phyloP scores from a whole-genome alignment of 2,113 vertebrate genomes.

The Falco punctatus region DNA sequence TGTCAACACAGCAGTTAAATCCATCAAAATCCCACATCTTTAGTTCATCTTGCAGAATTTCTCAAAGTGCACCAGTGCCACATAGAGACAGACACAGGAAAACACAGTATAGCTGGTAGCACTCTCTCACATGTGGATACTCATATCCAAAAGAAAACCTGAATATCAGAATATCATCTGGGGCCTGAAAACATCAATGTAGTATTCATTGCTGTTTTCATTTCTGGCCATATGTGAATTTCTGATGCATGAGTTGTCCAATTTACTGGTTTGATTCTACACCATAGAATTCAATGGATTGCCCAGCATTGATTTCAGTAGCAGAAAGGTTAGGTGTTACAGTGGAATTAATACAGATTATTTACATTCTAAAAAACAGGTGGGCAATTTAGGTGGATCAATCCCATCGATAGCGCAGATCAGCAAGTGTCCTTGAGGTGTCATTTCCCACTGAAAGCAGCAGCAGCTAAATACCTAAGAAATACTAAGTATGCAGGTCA shows the following conservation, averaged over 20 bases:
- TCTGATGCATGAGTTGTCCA: not conserved
- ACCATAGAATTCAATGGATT: not conserved
- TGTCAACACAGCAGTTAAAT: not conserved
- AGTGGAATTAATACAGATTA: not conserved
- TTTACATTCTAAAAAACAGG: not conserved
- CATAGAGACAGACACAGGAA: constrained; percentile 54
- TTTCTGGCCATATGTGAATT: not conserved
- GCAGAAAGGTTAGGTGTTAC: not conserved
- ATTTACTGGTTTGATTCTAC: not conserved
- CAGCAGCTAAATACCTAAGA: not conserved
- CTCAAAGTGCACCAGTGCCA: constrained; percentile 64
- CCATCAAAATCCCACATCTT: not conserved
- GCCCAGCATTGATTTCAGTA: not conserved
- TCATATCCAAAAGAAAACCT: not conserved
- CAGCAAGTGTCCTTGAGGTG: not conserved
- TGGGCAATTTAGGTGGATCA: not conserved
- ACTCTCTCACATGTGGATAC: not conserved
- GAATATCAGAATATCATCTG: not conserved
- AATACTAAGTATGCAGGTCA: not conserved
- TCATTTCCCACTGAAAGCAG: not conserved
- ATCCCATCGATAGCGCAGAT: not conserved
- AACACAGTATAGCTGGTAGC: not conserved
- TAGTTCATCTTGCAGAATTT: constrained; percentile 1
- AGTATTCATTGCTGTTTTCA: not conserved
- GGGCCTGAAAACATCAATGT: not conserved